Evolutionary conservation across 2,888 invertebrate species (phyloP), one percentile per base, ranked within the genome.

Genomic region (Hemaris fuciformis): DNA sequence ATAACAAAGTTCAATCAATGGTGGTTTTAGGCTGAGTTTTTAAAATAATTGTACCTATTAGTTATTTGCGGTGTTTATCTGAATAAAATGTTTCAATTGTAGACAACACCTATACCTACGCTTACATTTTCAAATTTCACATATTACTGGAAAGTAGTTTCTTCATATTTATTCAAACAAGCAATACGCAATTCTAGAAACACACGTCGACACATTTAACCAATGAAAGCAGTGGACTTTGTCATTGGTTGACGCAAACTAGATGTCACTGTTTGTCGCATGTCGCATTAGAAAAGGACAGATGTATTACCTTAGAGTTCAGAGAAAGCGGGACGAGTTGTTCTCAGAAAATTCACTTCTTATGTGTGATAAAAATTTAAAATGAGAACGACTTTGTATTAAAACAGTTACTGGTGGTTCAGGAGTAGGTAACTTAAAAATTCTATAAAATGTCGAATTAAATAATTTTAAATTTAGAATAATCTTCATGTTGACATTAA

Each of bases 201-300:
- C 22, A n/a, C 6, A 10, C n/a, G 27, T 71, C 71, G 82, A 83
- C 80, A 83, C 66, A 76, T 82, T 68, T 68, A 77, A 72, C 88
- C 85, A 88, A 88, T 86, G 69, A 75, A 69, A 72, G 71, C 72
- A 34, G 59, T 62, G 74, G 57, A 61, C 62, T 64, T 71, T 80
- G 77, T 80, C 78, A 88, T 88, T 88, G 87, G 87, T 69, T 71
- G 68, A 65, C 74, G 76, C 76, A 74, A 72, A 72, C 68, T 81
- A 83, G 83, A 83, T 87, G 88, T 87, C 88, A 88, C 81, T 76
- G 80, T 76, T 73, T 85, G 85, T 84, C 84, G 80, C 80, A 74
- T 81, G 76, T 79, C 76, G 76, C 79, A 76, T 75, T 68, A 74
- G 75, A 79, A 70, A 67, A 69, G 69, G 78, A 81, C 61, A 65